phyloP scores from a whole-genome alignment of 2,888 invertebrate genomes.

The Drosophila vallismaia region DNA sequence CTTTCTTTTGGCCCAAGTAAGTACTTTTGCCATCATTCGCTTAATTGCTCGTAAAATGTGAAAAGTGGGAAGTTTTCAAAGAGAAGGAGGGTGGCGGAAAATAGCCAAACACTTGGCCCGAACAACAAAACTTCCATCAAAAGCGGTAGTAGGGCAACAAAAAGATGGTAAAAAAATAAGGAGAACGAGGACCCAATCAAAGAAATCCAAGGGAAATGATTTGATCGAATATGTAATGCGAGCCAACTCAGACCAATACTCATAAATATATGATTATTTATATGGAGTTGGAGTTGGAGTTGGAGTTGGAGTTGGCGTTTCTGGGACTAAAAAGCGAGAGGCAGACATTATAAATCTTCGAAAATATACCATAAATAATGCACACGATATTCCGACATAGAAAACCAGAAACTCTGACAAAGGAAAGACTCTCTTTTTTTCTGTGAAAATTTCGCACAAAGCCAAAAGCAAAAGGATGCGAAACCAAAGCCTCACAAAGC shows the following conservation, averaged over 20 bases:
- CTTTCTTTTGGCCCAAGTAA: slow-evolving; percentile 52
- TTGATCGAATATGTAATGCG: slow-evolving; percentile 48
- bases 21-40: slow-evolving; percentile 69
- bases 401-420: slow-evolving; percentile 34
- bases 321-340: slow-evolving; percentile 2
- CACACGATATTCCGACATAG: slow-evolving; percentile 72
- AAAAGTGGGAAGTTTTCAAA: slow-evolving; percentile 38
- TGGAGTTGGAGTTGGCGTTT: too few species aligned
- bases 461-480: slow-evolving; percentile 38
- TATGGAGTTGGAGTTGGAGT: too few species aligned
- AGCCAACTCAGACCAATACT: slow-evolving; percentile 50
- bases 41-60: slow-evolving; percentile 75
- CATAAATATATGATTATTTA: slow-evolving; percentile 65
- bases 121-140: slow-evolving; percentile 46
- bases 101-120: slow-evolving; percentile 34
- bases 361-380: slow-evolving; percentile 78
- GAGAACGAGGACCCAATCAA: slow-evolving; percentile 1
- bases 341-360: slow-evolving; percentile 74
- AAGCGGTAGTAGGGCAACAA: slow-evolving; percentile 6
- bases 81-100: slow-evolving; percentile 10
- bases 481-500: slow-evolving; percentile 39
- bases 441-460: slow-evolving; percentile 35
- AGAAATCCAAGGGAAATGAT: slow-evolving; percentile 23
- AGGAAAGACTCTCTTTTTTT: slow-evolving; percentile 31
- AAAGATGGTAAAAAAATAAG: slow-evolving; percentile 15